phyloP scores from a whole-genome alignment of 2,888 invertebrate species.

The Chrysolina americana region DNA sequence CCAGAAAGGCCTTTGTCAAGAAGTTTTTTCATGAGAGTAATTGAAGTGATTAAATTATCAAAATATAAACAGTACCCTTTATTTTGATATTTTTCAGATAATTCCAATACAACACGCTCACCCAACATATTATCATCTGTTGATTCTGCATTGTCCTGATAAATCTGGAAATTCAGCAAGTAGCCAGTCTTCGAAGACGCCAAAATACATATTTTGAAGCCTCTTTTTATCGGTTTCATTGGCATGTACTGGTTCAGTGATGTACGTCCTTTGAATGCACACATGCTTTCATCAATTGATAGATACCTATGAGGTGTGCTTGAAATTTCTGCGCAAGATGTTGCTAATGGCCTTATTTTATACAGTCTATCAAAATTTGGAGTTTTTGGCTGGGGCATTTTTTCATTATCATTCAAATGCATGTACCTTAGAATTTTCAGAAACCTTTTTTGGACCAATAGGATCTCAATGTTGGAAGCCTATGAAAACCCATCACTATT shows the following conservation, averaged over 20 bases:
- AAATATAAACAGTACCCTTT: neutral
- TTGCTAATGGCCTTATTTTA: no score
- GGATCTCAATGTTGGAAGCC: no score
- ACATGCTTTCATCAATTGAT: constrained; percentile 44
- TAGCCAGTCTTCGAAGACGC: constrained; percentile 35
- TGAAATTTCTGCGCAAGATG: no score
- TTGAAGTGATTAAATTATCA: neutral
- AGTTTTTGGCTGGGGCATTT: no score
- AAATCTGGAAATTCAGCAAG: constrained; percentile 33
- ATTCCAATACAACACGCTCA: constrained; percentile 18
- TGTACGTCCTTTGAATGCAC: constrained; percentile 41
- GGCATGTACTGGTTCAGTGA: constrained; percentile 43
- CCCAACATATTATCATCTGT: constrained; percentile 10
- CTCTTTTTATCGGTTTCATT: constrained; percentile 27
- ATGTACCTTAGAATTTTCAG: no score
- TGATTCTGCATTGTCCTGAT: constrained; percentile 31
- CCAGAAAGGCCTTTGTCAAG: neutral
- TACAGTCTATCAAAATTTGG: no score
- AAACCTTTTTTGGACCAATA: no score
- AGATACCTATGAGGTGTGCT: constrained; percentile 1
- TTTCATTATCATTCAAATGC: no score
- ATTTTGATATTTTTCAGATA: neutral
- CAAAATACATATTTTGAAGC: constrained; percentile 44
- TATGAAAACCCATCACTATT: no score
- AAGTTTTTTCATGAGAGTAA: neutral